These are phyloP conservation scores for Pristionchus exspectatus DNA, from an alignment of 2,888 invertebrate genomes.

Conservation along the genomic window DNA sequence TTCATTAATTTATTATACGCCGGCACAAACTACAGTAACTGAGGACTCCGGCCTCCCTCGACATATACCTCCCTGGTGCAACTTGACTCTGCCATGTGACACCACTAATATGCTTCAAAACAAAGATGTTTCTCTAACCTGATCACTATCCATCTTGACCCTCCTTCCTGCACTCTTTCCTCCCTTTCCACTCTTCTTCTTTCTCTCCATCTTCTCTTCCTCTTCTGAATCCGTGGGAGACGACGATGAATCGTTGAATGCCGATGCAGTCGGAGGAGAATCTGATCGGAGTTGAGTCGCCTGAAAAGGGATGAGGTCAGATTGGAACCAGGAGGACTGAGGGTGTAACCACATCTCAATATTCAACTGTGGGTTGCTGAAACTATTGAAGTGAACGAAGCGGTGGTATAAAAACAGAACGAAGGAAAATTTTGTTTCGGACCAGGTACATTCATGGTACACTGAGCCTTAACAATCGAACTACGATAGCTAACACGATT, in stretches of 20 bases:
- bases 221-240: conserved; percentile 49
- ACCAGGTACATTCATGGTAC: not conserved
- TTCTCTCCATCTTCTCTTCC: conserved; percentile 22
- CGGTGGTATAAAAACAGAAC: no score
- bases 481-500: no score
- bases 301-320: not conserved
- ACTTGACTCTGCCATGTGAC: not conserved
- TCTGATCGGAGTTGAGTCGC: not conserved
- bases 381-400: not conserved
- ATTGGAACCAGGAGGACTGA: not conserved
- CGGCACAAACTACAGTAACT: not conserved
- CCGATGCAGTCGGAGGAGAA: not conserved
- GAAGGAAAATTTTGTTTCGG: no score
- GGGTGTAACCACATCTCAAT: not conserved
- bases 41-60: not conserved
- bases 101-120: not conserved
- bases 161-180: not conserved
- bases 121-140: not conserved
- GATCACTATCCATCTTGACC: not conserved
- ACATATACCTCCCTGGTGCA: not conserved
- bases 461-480: no score
- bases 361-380: not conserved
- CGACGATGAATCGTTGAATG: not conserved
- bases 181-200: conserved; percentile 14
- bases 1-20: not conserved